These are phyloP conservation scores for Drosophila conformis DNA, from an alignment of 2,888 invertebrate species.

Conservation along the genomic window DNA sequence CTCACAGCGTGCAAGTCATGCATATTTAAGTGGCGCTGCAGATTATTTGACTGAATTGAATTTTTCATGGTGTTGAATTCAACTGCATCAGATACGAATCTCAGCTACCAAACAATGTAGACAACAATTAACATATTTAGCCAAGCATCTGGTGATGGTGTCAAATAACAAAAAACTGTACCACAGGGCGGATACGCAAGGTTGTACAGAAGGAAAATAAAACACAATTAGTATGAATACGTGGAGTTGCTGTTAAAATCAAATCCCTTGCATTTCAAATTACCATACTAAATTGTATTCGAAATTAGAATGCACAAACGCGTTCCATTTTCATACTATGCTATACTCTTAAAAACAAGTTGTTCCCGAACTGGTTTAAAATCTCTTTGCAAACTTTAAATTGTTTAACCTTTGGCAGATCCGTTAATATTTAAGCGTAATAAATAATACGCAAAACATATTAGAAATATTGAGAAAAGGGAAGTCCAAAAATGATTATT, in stretches of 20 bases:
- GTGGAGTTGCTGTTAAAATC: background rate
- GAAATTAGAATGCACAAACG: background rate
- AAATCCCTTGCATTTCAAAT: background rate
- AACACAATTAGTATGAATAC: background rate
- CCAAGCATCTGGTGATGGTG: background rate
- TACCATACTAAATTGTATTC: background rate
- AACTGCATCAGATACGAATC: constrained; percentile 23
- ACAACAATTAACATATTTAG: background rate
- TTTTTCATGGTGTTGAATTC: constrained; percentile 1
- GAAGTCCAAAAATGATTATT: constrained; percentile 40
- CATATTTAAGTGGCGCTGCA: constrained; percentile 20
- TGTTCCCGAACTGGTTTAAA: background rate
- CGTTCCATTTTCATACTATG: background rate
- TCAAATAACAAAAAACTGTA: constrained; percentile 8
- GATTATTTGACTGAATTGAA: constrained; percentile 1
- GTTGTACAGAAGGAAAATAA: background rate
- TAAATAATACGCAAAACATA: constrained; percentile 6
- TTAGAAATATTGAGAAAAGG: constrained; percentile 5
- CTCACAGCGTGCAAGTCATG: constrained; percentile 35
- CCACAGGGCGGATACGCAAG: constrained; percentile 37
- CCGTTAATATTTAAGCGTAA: background rate
- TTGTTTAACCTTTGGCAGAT: background rate
- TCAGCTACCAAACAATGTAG: background rate
- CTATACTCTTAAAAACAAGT: background rate
- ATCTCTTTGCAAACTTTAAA: background rate